Evolutionary conservation across 2,797 vertebrate species (phyloP).

Genomic region (Syngnathus acus): DNA sequence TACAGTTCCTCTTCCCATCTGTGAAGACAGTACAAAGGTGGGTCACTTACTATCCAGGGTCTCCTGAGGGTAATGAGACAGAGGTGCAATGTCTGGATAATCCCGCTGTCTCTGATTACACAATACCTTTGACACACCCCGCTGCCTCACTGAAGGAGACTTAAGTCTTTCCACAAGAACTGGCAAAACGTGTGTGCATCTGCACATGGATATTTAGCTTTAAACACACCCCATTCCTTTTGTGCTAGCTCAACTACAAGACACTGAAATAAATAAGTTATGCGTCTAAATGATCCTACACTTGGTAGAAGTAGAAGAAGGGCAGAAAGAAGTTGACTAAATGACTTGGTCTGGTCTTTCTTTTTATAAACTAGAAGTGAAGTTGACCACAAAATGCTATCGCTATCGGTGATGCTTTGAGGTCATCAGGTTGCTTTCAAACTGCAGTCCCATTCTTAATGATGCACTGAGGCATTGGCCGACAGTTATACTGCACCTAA

Average conservation of each 20-base stretch:
- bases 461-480: neutral
- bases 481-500: slow-evolving; percentile 23
- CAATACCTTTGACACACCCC: slow-evolving; percentile 36
- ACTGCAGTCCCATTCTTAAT: neutral
- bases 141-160: slow-evolving; percentile 19
- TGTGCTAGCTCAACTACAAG: neutral
- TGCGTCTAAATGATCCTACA: too few species aligned
- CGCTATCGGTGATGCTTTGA: neutral
- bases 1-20: slow-evolving; percentile 95
- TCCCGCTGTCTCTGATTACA: slow-evolving; percentile 53
- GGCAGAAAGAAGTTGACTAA: too few species aligned
- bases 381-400: too few species aligned
- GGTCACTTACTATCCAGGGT: slow-evolving; percentile 40
- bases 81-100: slow-evolving; percentile 40
- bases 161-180: slow-evolving; percentile 24
- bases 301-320: too few species aligned
- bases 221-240: slow-evolving; percentile 15
- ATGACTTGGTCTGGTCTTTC: neutral
- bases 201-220: slow-evolving; percentile 17
- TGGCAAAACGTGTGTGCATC: slow-evolving; percentile 15
- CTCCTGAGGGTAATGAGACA: slow-evolving; percentile 28
- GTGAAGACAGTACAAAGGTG: slow-evolving; percentile 38
- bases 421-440: neutral
- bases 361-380: neutral
- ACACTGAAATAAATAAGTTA: neutral